Evolutionary conservation across 2,113 vertebrate genomes (phyloP).

Genomic region (Leptodactylus fuscus): DNA sequence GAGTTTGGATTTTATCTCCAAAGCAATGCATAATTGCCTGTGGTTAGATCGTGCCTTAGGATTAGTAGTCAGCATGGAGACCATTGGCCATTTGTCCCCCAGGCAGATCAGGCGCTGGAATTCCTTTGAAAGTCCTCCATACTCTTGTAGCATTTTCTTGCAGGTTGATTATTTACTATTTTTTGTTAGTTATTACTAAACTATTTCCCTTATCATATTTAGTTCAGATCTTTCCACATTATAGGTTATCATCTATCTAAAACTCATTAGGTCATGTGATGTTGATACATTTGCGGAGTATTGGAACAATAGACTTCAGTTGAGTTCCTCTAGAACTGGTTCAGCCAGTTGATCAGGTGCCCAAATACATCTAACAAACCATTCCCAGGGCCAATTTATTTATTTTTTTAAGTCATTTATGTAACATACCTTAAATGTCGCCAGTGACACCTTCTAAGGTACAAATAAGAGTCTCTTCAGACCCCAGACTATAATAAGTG

Average conservation of each 20-base stretch:
- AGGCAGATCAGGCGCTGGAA: slow-evolving; percentile 50
- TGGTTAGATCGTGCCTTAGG: slow-evolving; percentile 56
- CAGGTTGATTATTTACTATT: slow-evolving; percentile 47
- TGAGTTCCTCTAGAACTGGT: no score
- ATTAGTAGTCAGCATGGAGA: slow-evolving; percentile 62
- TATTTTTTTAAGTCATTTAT: no score
- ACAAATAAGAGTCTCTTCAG: no score
- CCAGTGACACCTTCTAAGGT: no score
- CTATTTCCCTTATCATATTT: slow-evolving; percentile 17
- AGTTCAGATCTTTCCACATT: slow-evolving; percentile 18
- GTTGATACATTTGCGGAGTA: not conserved
- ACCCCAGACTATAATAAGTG: no score
- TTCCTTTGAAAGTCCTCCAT: slow-evolving; percentile 57
- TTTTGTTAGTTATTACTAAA: slow-evolving; percentile 38
- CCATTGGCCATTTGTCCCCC: slow-evolving; percentile 62
- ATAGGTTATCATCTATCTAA: not conserved
- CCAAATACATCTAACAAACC: no score
- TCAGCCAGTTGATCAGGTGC: no score
- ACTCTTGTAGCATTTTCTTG: slow-evolving; percentile 51
- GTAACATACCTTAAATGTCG: no score
- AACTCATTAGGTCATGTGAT: not conserved
- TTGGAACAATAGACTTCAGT: not conserved
- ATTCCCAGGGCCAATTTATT: no score
- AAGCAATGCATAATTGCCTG: slow-evolving; percentile 63
- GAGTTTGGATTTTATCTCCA: slow-evolving; percentile 64